These are phyloP conservation scores for Murina feae DNA, from an alignment of 2,113 vertebrate species.

Conservation along the genomic window DNA sequence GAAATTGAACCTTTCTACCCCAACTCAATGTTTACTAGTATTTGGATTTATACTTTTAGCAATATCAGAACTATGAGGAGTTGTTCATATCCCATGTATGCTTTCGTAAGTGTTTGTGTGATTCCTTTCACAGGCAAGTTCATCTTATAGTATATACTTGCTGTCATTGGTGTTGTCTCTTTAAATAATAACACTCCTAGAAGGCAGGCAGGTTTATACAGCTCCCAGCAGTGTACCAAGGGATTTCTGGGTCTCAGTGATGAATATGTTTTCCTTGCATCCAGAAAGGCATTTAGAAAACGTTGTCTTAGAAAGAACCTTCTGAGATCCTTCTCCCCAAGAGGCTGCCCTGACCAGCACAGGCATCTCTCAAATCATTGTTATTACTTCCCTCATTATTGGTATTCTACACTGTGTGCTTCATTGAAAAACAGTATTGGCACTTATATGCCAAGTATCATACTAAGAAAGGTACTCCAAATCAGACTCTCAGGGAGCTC, in stretches of 20 bases:
- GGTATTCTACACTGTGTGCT: neutral
- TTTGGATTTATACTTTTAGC: slow-evolving; percentile 26
- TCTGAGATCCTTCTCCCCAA: neutral
- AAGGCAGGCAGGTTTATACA: neutral
- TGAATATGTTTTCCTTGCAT: slow-evolving; percentile 25
- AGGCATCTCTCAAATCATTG: slow-evolving; percentile 35
- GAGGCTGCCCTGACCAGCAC: neutral
- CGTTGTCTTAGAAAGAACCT: neutral
- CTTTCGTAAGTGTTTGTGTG: neutral
- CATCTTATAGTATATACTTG: neutral
- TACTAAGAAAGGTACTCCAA: neutral
- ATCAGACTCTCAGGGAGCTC: neutral
- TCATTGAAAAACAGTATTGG: slow-evolving; percentile 22
- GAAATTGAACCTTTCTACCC: neutral
- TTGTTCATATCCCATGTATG: neutral
- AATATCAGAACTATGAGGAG: neutral
- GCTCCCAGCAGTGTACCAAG: neutral
- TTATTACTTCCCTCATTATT: slow-evolving; percentile 19
- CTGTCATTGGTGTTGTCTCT: neutral
- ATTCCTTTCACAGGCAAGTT: neutral
- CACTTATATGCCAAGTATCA: neutral
- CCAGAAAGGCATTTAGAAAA: slow-evolving; percentile 47
- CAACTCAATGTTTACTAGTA: neutral
- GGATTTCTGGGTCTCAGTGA: neutral
- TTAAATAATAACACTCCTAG: neutral